Evolutionary conservation across 1,140 invertebrate genomes (phyloP).

Genomic region (Marisa cornuarietis): DNA sequence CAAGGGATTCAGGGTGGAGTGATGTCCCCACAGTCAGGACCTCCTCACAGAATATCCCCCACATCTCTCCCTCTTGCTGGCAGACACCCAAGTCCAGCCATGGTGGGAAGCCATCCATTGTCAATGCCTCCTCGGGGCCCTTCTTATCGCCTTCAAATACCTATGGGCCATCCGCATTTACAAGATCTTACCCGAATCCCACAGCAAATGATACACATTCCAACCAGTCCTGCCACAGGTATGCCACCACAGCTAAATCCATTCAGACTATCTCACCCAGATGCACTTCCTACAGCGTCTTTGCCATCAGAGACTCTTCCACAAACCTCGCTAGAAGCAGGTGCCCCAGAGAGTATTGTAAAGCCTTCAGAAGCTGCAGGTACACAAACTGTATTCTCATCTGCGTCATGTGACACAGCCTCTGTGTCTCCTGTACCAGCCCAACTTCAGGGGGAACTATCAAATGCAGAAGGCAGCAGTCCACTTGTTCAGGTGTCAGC

Average conservation of each 20-base stretch:
- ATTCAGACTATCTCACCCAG: too few species aligned
- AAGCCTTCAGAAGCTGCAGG: too few species aligned
- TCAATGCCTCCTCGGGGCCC: conserved; percentile 11
- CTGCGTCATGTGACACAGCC: neutral
- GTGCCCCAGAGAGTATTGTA: too few species aligned
- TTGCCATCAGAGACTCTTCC: neutral
- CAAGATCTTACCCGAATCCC: conserved; percentile 23
- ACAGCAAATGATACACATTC: conserved; percentile 21
- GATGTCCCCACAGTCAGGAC: conserved; percentile 14
- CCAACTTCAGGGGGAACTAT: neutral
- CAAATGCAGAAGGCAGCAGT: neutral
- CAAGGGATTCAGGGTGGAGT: conserved; percentile 1
- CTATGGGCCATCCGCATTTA: conserved; percentile 24
- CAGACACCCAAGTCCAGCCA: conserved; percentile 18
- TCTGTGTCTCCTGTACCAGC: neutral
- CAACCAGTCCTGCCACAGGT: neutral
- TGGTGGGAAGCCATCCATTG: conserved; percentile 15
- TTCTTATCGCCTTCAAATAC: conserved; percentile 2
- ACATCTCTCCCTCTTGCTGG: conserved; percentile 17
- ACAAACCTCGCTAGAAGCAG: neutral
- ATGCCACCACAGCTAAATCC: conserved; percentile 11
- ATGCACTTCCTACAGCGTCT: neutral
- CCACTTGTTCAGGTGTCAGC: neutral
- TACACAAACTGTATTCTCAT: too few species aligned
- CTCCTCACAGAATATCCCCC: conserved; percentile 17